A percentile compares a stretch with the other conserved stretches of the same genome.
phyloP scores from a whole-genome alignment of 2,113 vertebrate species.

The Tetraodon nigroviridis region DNA sequence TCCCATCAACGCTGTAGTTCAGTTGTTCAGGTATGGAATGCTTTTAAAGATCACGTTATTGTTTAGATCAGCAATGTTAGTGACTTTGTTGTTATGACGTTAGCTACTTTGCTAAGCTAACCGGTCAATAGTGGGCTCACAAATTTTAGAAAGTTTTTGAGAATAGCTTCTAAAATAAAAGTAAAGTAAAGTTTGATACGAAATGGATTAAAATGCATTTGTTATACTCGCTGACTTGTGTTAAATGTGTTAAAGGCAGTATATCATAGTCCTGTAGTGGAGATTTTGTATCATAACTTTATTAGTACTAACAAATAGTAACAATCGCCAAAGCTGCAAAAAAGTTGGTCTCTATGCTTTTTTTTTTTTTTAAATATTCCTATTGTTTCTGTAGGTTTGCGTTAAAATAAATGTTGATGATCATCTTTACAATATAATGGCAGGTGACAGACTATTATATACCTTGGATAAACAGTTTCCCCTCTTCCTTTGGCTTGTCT shows the following conservation, averaged over 20 bases:
- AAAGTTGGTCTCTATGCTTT: neutral
- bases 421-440: neutral
- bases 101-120: slow-evolving; percentile 23
- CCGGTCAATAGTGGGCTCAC: neutral
- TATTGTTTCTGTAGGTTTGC: neutral
- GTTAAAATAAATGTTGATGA: neutral
- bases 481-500: too few relatives aligned
- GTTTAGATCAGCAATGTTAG: neutral
- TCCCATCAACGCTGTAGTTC: neutral
- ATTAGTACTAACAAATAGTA: neutral
- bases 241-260: neutral
- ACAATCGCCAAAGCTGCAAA: neutral
- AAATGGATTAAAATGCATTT: neutral
- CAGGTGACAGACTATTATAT: neutral
- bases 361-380: neutral
- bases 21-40: slow-evolving; percentile 28
- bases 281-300: neutral
- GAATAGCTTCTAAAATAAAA: neutral
- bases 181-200: neutral
- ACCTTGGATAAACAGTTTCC: neutral
- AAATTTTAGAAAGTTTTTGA: neutral
- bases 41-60: neutral
- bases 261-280: neutral
- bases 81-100: neutral
- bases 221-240: neutral